Percentiles rank a stretch among this genome's conserved stretches.
These are phyloP conservation scores for Trichomycterus rosablanca DNA, from an alignment of 2,113 vertebrate genomes.

Conservation along the genomic window DNA sequence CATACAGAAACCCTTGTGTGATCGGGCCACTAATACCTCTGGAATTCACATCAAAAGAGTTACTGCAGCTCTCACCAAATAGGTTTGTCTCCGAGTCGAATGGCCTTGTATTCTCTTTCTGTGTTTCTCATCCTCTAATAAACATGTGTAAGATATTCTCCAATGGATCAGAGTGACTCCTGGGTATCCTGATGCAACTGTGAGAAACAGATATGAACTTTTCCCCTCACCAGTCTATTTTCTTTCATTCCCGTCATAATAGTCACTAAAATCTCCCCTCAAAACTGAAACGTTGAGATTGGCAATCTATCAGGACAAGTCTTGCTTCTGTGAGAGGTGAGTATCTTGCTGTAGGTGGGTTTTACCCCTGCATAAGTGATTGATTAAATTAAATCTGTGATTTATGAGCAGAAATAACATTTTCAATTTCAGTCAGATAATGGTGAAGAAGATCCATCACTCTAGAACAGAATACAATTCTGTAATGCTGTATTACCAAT, in stretches of 20 bases:
- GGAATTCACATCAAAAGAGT: too few species aligned
- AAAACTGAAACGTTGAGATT: constrained; percentile 10
- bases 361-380: constrained; percentile 36
- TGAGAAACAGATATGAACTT: constrained; percentile 56
- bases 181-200: constrained; percentile 56
- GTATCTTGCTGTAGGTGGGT: constrained; percentile 32
- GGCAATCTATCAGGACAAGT: constrained; percentile 37
- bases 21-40: too few species aligned
- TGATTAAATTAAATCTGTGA: constrained; percentile 61
- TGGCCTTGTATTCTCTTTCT: background rate
- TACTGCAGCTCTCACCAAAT: too few species aligned
- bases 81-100: background rate
- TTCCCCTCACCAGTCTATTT: constrained; percentile 34
- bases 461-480: constrained; percentile 42
- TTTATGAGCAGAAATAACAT: constrained; percentile 61
- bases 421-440: constrained; percentile 59
- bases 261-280: constrained; percentile 27
- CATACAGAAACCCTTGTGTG: too few species aligned
- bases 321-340: constrained; percentile 43
- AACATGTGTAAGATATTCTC: constrained; percentile 26
- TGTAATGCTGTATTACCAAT: constrained; percentile 42
- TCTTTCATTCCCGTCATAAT: constrained; percentile 24
- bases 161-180: constrained; percentile 34
- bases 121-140: constrained; percentile 9
- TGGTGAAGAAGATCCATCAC: constrained; percentile 56